phyloP scores from a whole-genome alignment of 1,140 invertebrate genomes.

The Copidosoma floridanum region DNA sequence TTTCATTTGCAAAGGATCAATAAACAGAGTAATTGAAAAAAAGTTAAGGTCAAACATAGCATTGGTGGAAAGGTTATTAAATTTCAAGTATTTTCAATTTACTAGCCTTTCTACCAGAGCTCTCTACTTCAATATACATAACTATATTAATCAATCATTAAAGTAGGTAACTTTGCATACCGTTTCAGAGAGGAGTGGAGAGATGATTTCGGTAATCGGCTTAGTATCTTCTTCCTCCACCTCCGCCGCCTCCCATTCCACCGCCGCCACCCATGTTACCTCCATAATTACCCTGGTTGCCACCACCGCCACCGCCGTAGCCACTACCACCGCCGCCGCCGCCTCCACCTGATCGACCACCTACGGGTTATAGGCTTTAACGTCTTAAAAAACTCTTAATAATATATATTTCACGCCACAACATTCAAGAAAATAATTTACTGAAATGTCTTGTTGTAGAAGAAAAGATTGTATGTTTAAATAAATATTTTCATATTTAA shows the following conservation, averaged over 20 bases:
- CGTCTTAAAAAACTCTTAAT: background rate
- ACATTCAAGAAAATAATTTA: no score
- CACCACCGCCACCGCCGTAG: constrained; percentile 44
- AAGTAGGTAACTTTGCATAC: constrained; percentile 18
- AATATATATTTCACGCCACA: no score
- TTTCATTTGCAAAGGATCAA: constrained; percentile 11
- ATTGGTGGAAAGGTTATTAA: no score
- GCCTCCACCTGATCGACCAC: constrained; percentile 54
- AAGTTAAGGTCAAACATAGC: no score
- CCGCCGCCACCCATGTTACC: constrained; percentile 43
- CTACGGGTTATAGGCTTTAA: constrained; percentile 1
- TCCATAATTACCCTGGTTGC: constrained; percentile 50
- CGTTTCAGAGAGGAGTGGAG: constrained; percentile 28
- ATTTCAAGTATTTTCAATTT: no score
- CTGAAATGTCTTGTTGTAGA: no score
- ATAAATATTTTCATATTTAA: no score
- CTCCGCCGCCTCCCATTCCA: constrained; percentile 42
- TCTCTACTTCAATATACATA: no score
- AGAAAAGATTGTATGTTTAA: background rate
- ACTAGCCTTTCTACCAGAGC: no score
- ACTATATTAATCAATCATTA: background rate
- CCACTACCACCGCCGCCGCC: constrained; percentile 39
- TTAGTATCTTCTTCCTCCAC: constrained; percentile 48
- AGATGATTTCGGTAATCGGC: background rate
- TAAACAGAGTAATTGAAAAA: no score